Base-by-base conservation (phyloP, 1,140 invertebrate genomes). In the Steinernema feltiae region DNA sequence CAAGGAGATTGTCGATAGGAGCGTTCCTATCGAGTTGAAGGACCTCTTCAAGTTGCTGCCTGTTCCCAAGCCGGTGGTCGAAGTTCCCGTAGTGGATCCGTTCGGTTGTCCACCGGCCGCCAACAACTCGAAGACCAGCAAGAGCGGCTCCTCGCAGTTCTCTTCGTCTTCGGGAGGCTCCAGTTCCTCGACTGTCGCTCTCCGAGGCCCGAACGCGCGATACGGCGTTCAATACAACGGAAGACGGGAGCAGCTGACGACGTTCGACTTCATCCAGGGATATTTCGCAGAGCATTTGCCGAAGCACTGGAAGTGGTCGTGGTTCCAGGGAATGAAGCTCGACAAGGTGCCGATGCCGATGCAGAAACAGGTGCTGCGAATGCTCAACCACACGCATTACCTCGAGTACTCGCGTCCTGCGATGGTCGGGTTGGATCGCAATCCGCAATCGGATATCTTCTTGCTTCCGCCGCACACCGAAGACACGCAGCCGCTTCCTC, bases 211-310 rank as follows among this genome's bases (percentile, higher is more conserved):
- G 7, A 63, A 41, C 35, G 35, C 24, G 53, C 7, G 24, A 27
- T 63, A 15, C 53, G 53, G 53, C 7, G 53, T 27, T 3, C 53
- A 63, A 21, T 63, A 15, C 53, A 63, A 63, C 53, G 53, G 53
- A 7, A 7, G 53, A 12, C 7, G 24, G 53, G 53, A 63, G 24
- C 53, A 63, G 24, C 53, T 63, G 53, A 17, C 53, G 12, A 63
- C 53, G 53, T 63, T n/a, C 53, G 53, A 63, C 53, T 63, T 63
- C 24, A 63, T 63, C 53, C 53, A 63, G 53, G 53, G 53, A 7
- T 63, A 63, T 21, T 63, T 17, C 53, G 2, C 12, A 7, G 53
- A 63, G 15, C 12, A 27, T 3, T 15, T 63, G 53, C 53, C 53
- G 53, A 63, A 63, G 53, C 12, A 63, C 53, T 63, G 53, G 53